phyloP scores from a whole-genome alignment of 2,797 vertebrate species.

The Australoheros facetus region DNA sequence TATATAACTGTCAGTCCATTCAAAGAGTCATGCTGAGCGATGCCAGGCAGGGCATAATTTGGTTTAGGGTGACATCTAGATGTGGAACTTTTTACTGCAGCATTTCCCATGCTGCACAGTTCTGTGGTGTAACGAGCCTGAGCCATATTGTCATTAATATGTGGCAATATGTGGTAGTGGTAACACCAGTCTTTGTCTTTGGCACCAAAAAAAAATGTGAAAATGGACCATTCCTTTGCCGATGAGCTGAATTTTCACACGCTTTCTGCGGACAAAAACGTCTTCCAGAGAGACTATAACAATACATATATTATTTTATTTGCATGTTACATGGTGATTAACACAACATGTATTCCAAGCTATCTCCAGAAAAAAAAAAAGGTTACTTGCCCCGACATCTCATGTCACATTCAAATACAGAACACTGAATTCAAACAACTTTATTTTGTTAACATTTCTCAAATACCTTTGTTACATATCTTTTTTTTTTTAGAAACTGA shows the following conservation, averaged over 20 bases:
- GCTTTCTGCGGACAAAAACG: conserved; percentile 44
- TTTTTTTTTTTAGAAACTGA: conserved; percentile 72
- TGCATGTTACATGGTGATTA: conserved; percentile 78
- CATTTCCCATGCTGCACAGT: neutral
- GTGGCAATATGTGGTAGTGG: neutral
- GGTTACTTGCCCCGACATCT: conserved; percentile 59
- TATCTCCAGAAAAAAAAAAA: conserved; percentile 45
- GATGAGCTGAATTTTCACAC: neutral
- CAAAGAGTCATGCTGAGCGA: neutral
- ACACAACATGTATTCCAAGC: conserved; percentile 75
- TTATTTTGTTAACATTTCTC: conserved; percentile 79
- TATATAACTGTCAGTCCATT: neutral
- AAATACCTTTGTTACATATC: conserved; percentile 71
- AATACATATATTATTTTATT: conserved; percentile 80
- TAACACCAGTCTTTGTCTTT: neutral
- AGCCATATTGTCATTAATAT: neutral
- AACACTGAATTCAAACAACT: conserved; percentile 80
- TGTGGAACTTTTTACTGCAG: conserved; percentile 32
- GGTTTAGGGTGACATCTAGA: conserved; percentile 48
- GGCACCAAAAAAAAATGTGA: neutral
- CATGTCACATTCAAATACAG: conserved; percentile 79
- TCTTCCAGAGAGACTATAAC: conserved; percentile 58
- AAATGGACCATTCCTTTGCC: neutral
- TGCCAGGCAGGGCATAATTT: neutral
- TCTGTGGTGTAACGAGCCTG: neutral